Conservation (phyloP, 2,888 invertebrate species). For the Hyposoter dolosus region DNA sequence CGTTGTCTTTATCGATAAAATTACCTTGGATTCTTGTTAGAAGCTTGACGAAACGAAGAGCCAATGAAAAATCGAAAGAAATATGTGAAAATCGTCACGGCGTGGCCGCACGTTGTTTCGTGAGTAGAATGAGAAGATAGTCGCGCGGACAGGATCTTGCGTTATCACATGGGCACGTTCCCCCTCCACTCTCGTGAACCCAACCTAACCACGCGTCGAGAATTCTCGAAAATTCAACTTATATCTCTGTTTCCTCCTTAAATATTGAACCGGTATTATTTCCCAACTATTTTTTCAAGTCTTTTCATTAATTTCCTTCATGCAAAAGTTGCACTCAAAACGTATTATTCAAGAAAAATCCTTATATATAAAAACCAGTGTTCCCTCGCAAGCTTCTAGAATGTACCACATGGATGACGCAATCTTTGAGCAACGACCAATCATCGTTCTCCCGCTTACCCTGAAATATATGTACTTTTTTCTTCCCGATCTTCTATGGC, state of each 20-base stretch:
- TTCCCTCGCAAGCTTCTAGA: conserved; percentile 72
- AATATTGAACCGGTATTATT: conserved; percentile 40
- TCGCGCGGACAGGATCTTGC: conserved; percentile 55
- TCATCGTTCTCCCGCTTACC: conserved; percentile 60
- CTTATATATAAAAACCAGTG: not conserved
- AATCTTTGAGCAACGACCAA: conserved; percentile 68
- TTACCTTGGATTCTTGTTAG: conserved; percentile 73
- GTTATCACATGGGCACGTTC: conserved; percentile 64
- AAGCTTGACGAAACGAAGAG: conserved; percentile 31
- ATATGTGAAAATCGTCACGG: conserved; percentile 74
- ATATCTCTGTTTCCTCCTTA: conserved; percentile 27
- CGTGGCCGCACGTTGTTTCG: conserved; percentile 77
- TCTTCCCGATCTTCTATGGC: not conserved
- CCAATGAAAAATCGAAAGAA: conserved; percentile 67
- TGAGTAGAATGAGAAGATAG: conserved; percentile 70
- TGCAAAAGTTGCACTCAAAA: not conserved
- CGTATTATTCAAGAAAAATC: conserved; percentile 11
- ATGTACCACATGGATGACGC: conserved; percentile 74
- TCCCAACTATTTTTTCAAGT: conserved; percentile 13
- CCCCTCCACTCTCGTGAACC: conserved; percentile 54
- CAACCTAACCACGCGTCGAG: conserved; percentile 56
- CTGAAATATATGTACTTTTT: conserved; percentile 24
- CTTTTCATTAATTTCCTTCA: not conserved
- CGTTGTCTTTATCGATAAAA: not conserved
- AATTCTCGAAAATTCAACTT: conserved; percentile 27